These are phyloP conservation scores for Psilopsiagon aymara DNA, from an alignment of 2,113 vertebrate genomes.

Conservation along the genomic window DNA sequence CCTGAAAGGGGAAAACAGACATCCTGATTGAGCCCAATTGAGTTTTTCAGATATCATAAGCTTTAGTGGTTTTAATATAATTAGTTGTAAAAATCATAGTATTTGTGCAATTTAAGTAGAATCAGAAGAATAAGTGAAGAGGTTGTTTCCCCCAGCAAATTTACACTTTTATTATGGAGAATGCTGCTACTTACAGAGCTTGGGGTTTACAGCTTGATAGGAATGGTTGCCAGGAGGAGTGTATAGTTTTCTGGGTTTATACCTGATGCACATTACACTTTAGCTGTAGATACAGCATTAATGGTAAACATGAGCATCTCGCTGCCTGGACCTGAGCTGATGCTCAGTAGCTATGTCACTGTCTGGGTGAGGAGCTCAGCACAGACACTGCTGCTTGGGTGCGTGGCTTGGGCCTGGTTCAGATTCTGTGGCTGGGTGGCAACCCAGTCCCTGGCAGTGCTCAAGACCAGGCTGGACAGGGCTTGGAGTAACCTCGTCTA, in stretches of 20 bases:
- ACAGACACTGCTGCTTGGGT: not conserved
- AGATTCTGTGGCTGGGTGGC: not conserved
- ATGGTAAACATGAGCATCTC: too few relatives aligned
- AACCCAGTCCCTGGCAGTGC: not conserved
- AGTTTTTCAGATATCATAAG: not conserved
- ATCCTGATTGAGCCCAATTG: not conserved
- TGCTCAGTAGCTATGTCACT: too few relatives aligned
- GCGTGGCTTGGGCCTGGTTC: not conserved
- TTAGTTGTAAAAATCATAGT: not conserved
- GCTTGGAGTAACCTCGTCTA: not conserved
- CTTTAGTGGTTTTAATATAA: not conserved
- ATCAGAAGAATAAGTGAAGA: not conserved
- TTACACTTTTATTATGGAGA: not conserved
- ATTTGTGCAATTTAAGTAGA: not conserved
- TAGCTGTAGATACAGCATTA: not conserved
- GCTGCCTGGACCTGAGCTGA: not conserved
- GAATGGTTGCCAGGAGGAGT: not conserved
- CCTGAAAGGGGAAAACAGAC: not conserved
- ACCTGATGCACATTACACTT: not conserved
- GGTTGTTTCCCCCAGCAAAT: not conserved
- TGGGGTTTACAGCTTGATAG: not conserved
- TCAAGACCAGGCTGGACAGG: not conserved
- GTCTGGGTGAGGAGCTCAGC: fast-evolving
- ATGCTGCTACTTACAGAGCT: not conserved
- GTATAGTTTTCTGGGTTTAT: not conserved